Conservation (phyloP, 1,140 invertebrate genomes). For the Lysiphlebus fabarum region DNA sequence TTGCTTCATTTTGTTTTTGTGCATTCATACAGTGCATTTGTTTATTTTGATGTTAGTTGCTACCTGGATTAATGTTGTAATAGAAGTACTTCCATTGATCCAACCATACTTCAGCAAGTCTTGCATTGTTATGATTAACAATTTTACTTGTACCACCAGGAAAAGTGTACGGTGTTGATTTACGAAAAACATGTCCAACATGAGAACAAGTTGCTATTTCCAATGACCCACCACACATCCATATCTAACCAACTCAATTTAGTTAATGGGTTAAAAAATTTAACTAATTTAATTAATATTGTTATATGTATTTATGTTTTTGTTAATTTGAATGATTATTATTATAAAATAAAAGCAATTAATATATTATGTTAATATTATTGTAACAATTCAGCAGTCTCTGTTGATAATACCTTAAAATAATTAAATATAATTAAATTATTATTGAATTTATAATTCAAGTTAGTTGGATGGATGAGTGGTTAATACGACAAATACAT, state of each 20-base stretch:
- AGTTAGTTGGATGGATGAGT: conserved; percentile 56
- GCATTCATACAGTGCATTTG: conserved; percentile 1
- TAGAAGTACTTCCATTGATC: conserved; percentile 98
- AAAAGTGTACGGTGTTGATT: conserved; percentile 98
- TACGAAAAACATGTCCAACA: conserved; percentile 96
- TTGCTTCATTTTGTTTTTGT: conserved; percentile 20
- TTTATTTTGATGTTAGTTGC: conserved; percentile 38
- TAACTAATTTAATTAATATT: conserved; percentile 3
- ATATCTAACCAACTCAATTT: conserved; percentile 72
- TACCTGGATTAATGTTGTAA: conserved; percentile 96
- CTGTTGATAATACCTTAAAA: too few species aligned
- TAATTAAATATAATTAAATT: too few species aligned
- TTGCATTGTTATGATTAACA: conserved; percentile 97
- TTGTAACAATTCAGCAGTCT: too few species aligned
- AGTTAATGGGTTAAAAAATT: conserved; percentile 48
- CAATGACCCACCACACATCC: conserved; percentile 93
- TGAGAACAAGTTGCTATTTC: conserved; percentile 90
- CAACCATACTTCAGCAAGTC: conserved; percentile 95
- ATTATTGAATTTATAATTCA: conserved; percentile 31
- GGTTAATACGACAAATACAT: conserved; percentile 47
- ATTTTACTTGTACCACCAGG: conserved; percentile 96
- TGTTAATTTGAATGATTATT: too few species aligned
- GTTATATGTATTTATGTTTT: background rate
- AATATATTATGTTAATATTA: too few species aligned
- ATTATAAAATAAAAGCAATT: too few species aligned